Conservation (phyloP, 1,140 invertebrate genomes). For the Ruditapes philippinarum region DNA sequence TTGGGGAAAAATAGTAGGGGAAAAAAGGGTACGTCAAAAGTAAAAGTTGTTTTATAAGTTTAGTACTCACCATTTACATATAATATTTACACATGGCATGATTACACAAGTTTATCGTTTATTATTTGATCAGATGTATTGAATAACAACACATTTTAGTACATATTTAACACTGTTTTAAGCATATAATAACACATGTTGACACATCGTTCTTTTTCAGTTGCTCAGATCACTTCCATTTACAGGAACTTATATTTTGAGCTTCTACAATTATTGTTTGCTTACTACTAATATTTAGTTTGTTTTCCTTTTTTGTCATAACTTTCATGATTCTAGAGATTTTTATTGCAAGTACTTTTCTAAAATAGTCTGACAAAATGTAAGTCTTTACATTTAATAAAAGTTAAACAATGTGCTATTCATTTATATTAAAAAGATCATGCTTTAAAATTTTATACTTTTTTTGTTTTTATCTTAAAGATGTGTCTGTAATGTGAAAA, state of each 20-base stretch:
- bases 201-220: neutral
- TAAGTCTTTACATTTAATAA: neutral
- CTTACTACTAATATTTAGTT: no score
- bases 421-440: no score
- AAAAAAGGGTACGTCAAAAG: conserved; percentile 37
- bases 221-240: no score
- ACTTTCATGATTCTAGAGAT: no score
- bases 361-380: no score
- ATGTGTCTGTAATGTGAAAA: neutral
- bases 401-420: neutral
- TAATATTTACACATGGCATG: no score
- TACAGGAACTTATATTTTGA: no score
- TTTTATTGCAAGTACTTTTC: no score
- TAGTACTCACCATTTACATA: neutral
- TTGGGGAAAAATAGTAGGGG: conserved; percentile 24
- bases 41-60: neutral
- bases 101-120: no score
- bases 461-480: neutral
- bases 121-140: neutral
- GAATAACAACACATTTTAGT: neutral
- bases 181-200: neutral
- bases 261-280: no score
- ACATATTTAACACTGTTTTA: neutral
- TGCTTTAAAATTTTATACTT: neutral
- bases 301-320: no score